Evolutionary conservation across 1,140 invertebrate species (phyloP).

Genomic region (Idris sp.): DNA sequence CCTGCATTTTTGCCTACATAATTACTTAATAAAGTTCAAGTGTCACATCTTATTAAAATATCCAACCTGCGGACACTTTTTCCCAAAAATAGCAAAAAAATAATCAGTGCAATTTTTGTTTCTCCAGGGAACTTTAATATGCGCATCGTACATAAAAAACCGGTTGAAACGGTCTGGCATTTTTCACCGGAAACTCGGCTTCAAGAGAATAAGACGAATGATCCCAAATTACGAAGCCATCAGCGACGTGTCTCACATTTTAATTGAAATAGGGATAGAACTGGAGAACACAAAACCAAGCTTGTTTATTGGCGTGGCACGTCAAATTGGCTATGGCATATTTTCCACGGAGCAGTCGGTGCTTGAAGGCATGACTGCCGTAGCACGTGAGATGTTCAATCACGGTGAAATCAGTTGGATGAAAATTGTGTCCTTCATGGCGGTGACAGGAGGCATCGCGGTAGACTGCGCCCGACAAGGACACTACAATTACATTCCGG

Average conservation of each 20-base stretch:
- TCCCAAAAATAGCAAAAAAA: too few species aligned
- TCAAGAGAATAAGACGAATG: conserved; percentile 82
- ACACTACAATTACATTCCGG: conserved; percentile 82
- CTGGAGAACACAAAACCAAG: conserved; percentile 83
- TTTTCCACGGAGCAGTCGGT: conserved; percentile 80
- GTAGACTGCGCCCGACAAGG: conserved; percentile 84
- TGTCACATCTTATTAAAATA: too few species aligned
- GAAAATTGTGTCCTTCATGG: conserved; percentile 83
- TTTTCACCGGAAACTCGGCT: conserved; percentile 84
- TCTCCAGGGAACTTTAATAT: conserved; percentile 81
- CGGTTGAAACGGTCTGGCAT: conserved; percentile 83
- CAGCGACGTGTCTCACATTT: conserved; percentile 80
- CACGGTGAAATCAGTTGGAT: conserved; percentile 82
- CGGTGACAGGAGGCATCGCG: conserved; percentile 83
- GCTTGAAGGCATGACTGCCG: conserved; percentile 78
- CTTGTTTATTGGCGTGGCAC: conserved; percentile 80
- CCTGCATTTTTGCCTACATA: too few species aligned
- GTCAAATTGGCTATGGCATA: conserved; percentile 80
- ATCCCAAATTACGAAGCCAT: conserved; percentile 76
- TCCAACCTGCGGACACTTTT: too few species aligned
- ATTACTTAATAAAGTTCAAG: too few species aligned
- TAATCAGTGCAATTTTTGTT: background rate
- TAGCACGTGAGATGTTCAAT: conserved; percentile 81
- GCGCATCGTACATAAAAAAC: conserved; percentile 83
- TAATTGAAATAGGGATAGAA: conserved; percentile 53